phyloP scores from a whole-genome alignment of 2,888 invertebrate species.

The Sinopyrophorus schimmeli region DNA sequence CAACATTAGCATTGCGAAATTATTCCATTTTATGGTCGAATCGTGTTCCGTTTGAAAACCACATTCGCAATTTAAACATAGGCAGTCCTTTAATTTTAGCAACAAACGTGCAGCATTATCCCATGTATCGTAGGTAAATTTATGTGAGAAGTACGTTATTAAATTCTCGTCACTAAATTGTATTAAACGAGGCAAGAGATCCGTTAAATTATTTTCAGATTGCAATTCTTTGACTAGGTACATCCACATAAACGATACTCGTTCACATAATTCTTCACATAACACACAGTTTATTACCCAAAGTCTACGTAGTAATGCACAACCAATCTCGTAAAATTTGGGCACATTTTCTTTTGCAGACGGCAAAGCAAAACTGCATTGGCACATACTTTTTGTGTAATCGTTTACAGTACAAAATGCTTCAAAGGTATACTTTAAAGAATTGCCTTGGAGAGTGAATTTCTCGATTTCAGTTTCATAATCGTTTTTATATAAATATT shows the following conservation, averaged over 20 bases:
- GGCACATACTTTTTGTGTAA: slow-evolving; percentile 35
- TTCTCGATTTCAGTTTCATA: slow-evolving; percentile 29
- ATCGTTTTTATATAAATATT: slow-evolving; percentile 36
- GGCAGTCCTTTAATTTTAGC: slow-evolving; percentile 60
- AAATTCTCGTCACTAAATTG: slow-evolving; percentile 64
- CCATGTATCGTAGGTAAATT: slow-evolving; percentile 65
- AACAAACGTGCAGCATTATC: slow-evolving; percentile 60
- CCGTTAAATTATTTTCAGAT: slow-evolving; percentile 58
- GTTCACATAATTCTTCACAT: slow-evolving; percentile 33
- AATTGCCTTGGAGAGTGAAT: slow-evolving; percentile 47
- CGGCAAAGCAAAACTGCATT: slow-evolving; percentile 65
- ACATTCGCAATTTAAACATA: slow-evolving; percentile 65
- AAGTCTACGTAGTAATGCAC: slow-evolving; percentile 59
- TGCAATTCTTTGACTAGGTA: slow-evolving; percentile 59
- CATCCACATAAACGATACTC: slow-evolving; percentile 67
- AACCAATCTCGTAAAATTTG: slow-evolving; percentile 62
- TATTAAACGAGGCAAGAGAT: slow-evolving; percentile 61
- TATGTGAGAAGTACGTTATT: slow-evolving; percentile 59
- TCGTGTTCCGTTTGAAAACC: slow-evolving; percentile 52
- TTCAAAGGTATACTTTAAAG: slow-evolving; percentile 60
- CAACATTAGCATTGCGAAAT: slow-evolving; percentile 62
- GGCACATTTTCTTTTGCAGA: slow-evolving; percentile 54
- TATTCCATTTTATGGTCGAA: slow-evolving; percentile 64
- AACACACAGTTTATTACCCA: too few relatives aligned
- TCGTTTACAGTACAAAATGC: slow-evolving; percentile 60